These are phyloP conservation scores for Muscidifurax raptorellus DNA, from an alignment of 1,140 invertebrate genomes.

Conservation along the genomic window DNA sequence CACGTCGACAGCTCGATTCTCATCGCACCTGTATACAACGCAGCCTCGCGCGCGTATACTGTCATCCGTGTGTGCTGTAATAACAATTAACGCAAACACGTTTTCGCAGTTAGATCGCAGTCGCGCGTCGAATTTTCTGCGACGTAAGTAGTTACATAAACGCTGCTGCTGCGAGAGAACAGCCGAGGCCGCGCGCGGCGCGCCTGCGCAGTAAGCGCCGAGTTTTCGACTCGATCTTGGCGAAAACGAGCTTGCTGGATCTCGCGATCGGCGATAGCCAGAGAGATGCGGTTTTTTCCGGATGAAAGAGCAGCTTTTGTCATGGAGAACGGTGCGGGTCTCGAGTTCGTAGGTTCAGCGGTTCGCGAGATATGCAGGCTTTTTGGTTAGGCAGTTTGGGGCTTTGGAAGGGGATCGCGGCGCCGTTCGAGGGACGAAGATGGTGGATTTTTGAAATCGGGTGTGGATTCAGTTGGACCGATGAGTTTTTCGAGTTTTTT, in stretches of 20 bases:
- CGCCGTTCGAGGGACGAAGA: background rate
- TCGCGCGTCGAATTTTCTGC: constrained; percentile 40
- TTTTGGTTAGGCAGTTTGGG: constrained; percentile 50
- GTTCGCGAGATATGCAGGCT: constrained; percentile 53
- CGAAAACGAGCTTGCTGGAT: constrained; percentile 64
- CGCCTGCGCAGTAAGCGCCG: constrained; percentile 35
- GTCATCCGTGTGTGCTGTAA: too few species aligned
- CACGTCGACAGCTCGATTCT: too few species aligned
- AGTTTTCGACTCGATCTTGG: constrained; percentile 50
- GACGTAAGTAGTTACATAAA: constrained; percentile 52
- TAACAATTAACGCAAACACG: too few species aligned
- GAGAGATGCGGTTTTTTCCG: constrained; percentile 57
- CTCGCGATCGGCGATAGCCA: constrained; percentile 58
- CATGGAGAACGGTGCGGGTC: constrained; percentile 55
- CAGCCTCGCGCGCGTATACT: too few species aligned
- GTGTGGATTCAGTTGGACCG: background rate
- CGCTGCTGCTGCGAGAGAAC: constrained; percentile 42
- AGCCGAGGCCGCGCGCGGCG: constrained; percentile 27
- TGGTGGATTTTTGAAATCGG: background rate
- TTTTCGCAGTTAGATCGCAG: constrained; percentile 26
- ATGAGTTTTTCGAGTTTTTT: background rate
- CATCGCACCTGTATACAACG: too few species aligned
- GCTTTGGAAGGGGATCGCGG: background rate
- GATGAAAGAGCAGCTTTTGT: constrained; percentile 62
- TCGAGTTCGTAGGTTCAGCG: background rate